Conservation (phyloP, 2,888 invertebrate genomes). For the Bellardia pandia region DNA sequence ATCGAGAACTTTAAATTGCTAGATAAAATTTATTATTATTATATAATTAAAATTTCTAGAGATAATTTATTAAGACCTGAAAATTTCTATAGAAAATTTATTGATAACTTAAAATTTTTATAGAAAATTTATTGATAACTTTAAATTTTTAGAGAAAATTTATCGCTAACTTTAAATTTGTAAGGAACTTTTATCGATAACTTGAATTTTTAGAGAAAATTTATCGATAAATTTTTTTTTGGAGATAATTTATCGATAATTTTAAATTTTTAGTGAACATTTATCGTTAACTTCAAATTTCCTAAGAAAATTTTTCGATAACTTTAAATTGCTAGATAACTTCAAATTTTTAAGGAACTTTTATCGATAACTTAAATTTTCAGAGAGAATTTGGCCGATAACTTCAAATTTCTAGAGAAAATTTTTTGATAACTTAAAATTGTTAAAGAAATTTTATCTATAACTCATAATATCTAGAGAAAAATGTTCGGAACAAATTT, state of each 20-base stretch:
- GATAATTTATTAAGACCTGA: neutral
- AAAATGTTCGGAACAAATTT: neutral
- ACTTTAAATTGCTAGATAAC: no score
- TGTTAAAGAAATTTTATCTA: neutral
- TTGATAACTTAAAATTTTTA: neutral
- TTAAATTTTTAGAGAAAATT: neutral
- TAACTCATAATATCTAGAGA: neutral
- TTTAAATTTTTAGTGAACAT: neutral
- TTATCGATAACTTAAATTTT: no score
- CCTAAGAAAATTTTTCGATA: neutral
- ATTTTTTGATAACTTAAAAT: neutral
- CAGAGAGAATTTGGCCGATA: no score
- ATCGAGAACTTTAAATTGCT: neutral
- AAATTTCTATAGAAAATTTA: neutral
- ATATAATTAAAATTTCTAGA: neutral
- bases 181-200: neutral
- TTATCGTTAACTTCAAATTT: neutral
- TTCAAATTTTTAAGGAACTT: no score
- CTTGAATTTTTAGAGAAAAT: neutral
- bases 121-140: neutral
- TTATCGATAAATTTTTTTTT: no score
- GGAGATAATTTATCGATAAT: no score
- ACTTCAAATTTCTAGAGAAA: neutral
- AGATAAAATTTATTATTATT: neutral
- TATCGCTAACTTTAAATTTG: neutral